Conservation (phyloP, 2,888 invertebrate species). For the Crossocerus cetratus region DNA sequence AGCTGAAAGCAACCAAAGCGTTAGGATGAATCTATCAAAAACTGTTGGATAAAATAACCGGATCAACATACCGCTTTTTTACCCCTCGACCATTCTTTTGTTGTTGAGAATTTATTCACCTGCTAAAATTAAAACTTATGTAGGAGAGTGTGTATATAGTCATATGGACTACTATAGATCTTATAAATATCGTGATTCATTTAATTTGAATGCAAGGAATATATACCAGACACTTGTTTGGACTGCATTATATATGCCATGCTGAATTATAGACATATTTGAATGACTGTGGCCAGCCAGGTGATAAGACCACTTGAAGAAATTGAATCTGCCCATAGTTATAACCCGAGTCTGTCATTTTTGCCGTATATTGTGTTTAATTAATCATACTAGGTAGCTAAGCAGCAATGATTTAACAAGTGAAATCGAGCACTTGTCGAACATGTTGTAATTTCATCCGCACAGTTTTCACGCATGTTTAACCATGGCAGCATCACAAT, state of each 20-base stretch:
- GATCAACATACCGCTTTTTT: constrained; percentile 85
- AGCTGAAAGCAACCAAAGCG: constrained; percentile 79
- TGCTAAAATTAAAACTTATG: constrained; percentile 76
- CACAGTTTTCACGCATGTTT: constrained; percentile 39
- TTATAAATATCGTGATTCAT: no score
- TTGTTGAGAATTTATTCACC: constrained; percentile 87
- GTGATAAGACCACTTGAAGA: no score
- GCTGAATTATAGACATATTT: no score
- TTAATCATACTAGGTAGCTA: background rate
- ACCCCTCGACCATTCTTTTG: constrained; percentile 86
- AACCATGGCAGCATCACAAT: constrained; percentile 63
- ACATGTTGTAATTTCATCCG: constrained; percentile 8
- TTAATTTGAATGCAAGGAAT: no score
- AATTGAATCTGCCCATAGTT: no score
- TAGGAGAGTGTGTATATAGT: background rate
- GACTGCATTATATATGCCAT: no score
- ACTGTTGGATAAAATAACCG: background rate
- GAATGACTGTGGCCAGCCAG: no score
- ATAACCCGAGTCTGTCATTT: no score
- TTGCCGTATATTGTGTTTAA: no score
- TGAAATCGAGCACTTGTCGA: constrained; percentile 21
- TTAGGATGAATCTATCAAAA: no score
- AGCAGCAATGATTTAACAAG: background rate
- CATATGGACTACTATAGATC: background rate
- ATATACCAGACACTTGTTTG: no score